Base-by-base conservation (phyloP, 2,113 vertebrate genomes). In the Neolamprologus sp. region DNA sequence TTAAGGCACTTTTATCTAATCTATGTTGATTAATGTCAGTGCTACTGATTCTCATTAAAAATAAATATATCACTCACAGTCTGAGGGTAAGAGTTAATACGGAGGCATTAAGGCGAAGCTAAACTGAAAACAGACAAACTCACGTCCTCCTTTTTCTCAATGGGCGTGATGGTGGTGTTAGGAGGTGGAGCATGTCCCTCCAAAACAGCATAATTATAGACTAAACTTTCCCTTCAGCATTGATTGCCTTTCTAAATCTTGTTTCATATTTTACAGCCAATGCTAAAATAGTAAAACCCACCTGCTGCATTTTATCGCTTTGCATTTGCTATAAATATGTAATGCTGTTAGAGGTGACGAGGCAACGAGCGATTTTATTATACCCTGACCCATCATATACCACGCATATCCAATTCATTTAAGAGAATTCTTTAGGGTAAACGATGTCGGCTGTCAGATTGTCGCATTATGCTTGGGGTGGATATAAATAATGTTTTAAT, bases 221-320 rank as follows among this genome's bases (percentile, higher is more conserved):
- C 85, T 73, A 65, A 91, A 94, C 87, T 84, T 91, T 91, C 79
- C 54, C 83, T 81, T 85, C 89, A 57, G 60, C 54, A 86, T 80
- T 87, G 86, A 90, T 93, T 87, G 73, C 83, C 92, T 92, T 94
- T 93, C 89, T 82, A 90, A 63, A 88, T 68, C 83, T 82, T 84
- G 63, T 90, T 83, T 87, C 86, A 71, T 58, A 89, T 92, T 87
- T 89, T 85, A 90, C 35, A 88, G 85, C 82, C 82, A 45, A 60
- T 54, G 84, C 84, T 88, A 84, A 95, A 93, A 92, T 93, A 91
- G 91, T 84, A 78, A 87, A 37, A 51, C 53, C 21, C 83, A 81
- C 57, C 73, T 87, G 92, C 90, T 93, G 53, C 33, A 80, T 87
- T 94, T 89, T 91, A 90, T 86, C 89, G 68, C 73, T 87, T 85